A percentile compares a stretch with the other conserved stretches of the same genome.
Conservation (phyloP, 2,113 vertebrate species). For the Trematomus loennbergii region DNA sequence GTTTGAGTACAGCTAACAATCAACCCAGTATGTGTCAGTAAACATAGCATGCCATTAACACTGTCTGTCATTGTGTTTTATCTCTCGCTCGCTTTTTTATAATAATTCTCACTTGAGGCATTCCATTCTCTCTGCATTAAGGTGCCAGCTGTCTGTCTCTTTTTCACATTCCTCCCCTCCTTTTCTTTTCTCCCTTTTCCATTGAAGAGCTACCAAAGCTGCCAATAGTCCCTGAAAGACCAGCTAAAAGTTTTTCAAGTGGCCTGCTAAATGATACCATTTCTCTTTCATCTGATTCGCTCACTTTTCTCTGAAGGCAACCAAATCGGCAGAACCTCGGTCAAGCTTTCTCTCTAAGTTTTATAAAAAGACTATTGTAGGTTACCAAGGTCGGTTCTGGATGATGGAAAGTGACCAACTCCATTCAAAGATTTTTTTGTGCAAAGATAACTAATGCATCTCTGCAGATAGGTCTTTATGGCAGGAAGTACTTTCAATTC, state of each 20-base stretch:
- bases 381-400: constrained; percentile 18
- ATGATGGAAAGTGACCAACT: constrained; percentile 2
- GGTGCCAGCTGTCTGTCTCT: constrained; percentile 18
- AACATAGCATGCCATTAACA: constrained; percentile 47
- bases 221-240: constrained; percentile 32
- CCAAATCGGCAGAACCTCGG: background rate
- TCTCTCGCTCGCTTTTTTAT: constrained; percentile 32
- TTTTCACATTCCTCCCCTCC: background rate
- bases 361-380: constrained; percentile 7
- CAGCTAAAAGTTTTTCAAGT: constrained; percentile 33
- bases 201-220: constrained; percentile 9
- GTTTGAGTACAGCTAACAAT: constrained; percentile 43
- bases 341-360: constrained; percentile 9
- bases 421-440: constrained; percentile 16
- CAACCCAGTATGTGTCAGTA: constrained; percentile 38
- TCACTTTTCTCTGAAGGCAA: constrained; percentile 26
- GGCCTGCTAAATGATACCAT: constrained; percentile 17
- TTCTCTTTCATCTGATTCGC: constrained; percentile 16
- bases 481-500: too few species aligned
- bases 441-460: background rate
- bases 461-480: background rate
- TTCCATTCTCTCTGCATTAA: constrained; percentile 12
- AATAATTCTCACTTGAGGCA: constrained; percentile 12
- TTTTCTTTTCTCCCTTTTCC: constrained; percentile 29
- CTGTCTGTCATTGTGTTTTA: constrained; percentile 26